Evolutionary conservation across 2,113 vertebrate species (phyloP).

Genomic region (Cavia porcellus): DNA sequence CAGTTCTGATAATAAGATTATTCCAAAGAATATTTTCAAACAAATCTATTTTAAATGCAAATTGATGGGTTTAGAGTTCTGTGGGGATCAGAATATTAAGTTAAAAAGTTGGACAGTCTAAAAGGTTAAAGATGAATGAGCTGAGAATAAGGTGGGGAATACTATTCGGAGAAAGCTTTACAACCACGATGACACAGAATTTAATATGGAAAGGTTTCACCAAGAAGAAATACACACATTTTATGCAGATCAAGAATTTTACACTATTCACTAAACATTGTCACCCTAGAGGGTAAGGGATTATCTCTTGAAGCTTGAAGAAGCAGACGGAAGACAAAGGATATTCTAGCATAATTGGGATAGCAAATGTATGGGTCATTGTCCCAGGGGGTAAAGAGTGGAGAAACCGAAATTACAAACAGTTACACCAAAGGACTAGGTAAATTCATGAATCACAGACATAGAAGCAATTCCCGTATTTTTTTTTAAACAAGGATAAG

Average conservation of each 20-base stretch:
- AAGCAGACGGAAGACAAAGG: not conserved
- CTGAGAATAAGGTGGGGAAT: not conserved
- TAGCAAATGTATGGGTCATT: not conserved
- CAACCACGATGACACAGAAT: not conserved
- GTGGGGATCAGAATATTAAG: not conserved
- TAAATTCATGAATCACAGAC: not conserved
- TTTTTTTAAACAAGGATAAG: not conserved
- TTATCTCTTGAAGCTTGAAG: not conserved
- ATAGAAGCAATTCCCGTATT: not conserved
- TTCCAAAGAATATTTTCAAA: constrained; percentile 41
- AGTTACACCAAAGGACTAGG: not conserved
- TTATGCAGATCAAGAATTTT: constrained; percentile 1
- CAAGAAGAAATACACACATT: not conserved
- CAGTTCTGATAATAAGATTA: constrained; percentile 39
- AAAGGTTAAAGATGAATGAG: not conserved
- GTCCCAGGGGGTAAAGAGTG: not conserved
- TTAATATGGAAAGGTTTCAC: not conserved
- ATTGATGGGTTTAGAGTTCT: not conserved
- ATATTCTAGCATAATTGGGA: not conserved
- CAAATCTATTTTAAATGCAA: constrained; percentile 4
- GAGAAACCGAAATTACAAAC: not conserved
- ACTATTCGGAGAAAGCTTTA: not conserved
- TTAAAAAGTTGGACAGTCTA: not conserved
- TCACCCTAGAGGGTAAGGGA: not conserved
- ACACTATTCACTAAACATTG: not conserved